Base-by-base conservation (phyloP, 2,113 vertebrate genomes). In the Phaetusa simplex region DNA sequence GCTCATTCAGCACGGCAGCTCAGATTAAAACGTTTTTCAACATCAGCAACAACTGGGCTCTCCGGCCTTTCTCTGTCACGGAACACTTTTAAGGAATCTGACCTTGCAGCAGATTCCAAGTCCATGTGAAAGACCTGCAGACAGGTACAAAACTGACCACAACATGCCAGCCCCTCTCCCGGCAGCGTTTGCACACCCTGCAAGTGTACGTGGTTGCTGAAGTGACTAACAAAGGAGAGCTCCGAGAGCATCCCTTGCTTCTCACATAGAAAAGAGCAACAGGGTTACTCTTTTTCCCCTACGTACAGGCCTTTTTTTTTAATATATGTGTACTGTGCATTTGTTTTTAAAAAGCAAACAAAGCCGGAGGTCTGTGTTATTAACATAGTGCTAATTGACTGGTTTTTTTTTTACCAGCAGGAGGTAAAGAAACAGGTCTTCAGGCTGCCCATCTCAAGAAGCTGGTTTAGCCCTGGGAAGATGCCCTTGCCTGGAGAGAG, bases 1-100 rank as follows among this genome's bases (percentile, higher is more conserved):
- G 88, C 58, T 93, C 84, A 87, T 92, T 95, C 94, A 80, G 29
- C 49, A 74, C 43, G 2, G 13, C 77, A 88, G 65, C 64, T 92
- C 19, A 1, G 53, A 47, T 88, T 74, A 70, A 97, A 95, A 85
- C 34, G 16, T 52, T 96, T 92, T 83, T 61, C 86, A 93, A 55
- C 66, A 55, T 55, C 71, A 84, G 73, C 2, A 18, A 47, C 14
- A 6, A 13, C 13, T 38, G 47, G 50, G 38, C 18, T 86, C 64
- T 79, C n/a, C 74, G 90, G 65, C 42, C 43, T 93, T 84, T 56
- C 4, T 0, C n/a, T 84, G 45, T 49, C 64, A 80, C 0, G 0
- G 84, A 95, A 67, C 76, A 82, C 61, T 43, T 81, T 67, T 49
- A 73, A 93, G 70, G 53, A 52, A 23, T 61, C 52, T 5, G 58